These are phyloP conservation scores for Turritopsis rubra DNA, from an alignment of 30 jellyfish, hydroid and myxozoan species.

Conservation along the genomic window DNA sequence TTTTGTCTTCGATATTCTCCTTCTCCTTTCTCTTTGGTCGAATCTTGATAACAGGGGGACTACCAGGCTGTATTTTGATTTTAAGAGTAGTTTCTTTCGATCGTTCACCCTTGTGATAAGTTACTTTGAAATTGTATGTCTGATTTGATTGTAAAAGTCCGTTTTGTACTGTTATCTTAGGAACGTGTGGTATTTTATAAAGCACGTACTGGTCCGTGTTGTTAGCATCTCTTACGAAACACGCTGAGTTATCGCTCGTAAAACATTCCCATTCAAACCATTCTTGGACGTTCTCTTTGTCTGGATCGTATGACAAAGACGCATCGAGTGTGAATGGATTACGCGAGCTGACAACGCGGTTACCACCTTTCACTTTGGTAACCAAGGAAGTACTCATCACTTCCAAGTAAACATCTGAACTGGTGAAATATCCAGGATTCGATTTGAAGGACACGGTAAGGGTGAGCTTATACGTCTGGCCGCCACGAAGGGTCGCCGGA, in stretches of 20 bases:
- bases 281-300: slow-evolving; percentile 25
- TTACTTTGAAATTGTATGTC: slow-evolving; percentile 45
- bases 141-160: slow-evolving; percentile 40
- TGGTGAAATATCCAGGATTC: slow-evolving; percentile 40
- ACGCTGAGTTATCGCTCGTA: slow-evolving; percentile 24
- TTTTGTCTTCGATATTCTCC: slow-evolving; percentile 29
- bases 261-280: slow-evolving; percentile 59
- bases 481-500: slow-evolving; percentile 49
- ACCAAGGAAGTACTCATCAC: slow-evolving; percentile 40
- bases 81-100: slow-evolving; percentile 32
- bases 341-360: slow-evolving; percentile 42
- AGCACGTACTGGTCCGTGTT: slow-evolving; percentile 42
- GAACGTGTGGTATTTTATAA: slow-evolving; percentile 30
- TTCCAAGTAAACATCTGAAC: slow-evolving; percentile 39
- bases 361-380: slow-evolving; percentile 51
- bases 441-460: slow-evolving; percentile 32
- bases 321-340: slow-evolving; percentile 45
- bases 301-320: slow-evolving; percentile 60
- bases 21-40: slow-evolving; percentile 40
- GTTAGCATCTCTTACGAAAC: slow-evolving; percentile 38
- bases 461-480: slow-evolving; percentile 47
- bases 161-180: slow-evolving; percentile 8
- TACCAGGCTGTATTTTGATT: slow-evolving; percentile 42
- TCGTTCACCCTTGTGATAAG: slow-evolving; percentile 47
- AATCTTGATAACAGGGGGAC: slow-evolving; percentile 50